Evolutionary conservation across 2,113 vertebrate genomes (phyloP).

Genomic region (Scatophagus argus): DNA sequence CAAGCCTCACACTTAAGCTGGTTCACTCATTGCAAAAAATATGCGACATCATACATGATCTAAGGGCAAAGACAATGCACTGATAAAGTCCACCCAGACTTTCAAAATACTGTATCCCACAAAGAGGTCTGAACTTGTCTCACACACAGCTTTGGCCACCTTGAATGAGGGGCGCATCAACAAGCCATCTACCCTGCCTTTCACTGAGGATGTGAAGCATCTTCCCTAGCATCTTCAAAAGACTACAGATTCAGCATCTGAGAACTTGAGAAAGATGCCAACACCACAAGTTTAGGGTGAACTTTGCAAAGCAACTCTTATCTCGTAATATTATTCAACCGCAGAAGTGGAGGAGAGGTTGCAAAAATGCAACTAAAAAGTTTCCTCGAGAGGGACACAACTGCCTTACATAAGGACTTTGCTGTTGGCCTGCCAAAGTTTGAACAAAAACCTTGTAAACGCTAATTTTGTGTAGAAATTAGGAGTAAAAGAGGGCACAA

Average conservation of each 20-base stretch:
- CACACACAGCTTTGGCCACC: conserved; percentile 3
- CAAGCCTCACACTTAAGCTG: conserved; percentile 27
- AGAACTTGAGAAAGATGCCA: not conserved
- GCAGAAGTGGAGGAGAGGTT: not conserved
- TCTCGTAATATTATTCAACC: not conserved
- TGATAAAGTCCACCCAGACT: conserved; percentile 31
- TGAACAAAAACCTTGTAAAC: not conserved
- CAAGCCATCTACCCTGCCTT: not conserved
- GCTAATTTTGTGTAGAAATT: not conserved
- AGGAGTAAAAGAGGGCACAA: not conserved
- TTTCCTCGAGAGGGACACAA: not conserved
- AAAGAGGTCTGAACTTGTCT: conserved; percentile 43
- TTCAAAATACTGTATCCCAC: conserved; percentile 35
- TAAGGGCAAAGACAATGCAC: conserved; percentile 37
- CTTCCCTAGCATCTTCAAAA: not conserved
- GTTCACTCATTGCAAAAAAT: conserved; percentile 41
- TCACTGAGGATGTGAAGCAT: not conserved
- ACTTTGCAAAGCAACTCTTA: not conserved
- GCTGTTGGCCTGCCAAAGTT: not conserved
- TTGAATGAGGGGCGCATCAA: not conserved
- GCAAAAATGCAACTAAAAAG: not conserved
- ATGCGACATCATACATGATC: conserved; percentile 42
- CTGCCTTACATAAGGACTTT: not conserved
- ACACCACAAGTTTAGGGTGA: not conserved
- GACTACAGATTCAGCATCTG: not conserved